These are phyloP conservation scores for Tetragonisca angustula DNA, from an alignment of 2,888 invertebrate genomes.

Conservation along the genomic window DNA sequence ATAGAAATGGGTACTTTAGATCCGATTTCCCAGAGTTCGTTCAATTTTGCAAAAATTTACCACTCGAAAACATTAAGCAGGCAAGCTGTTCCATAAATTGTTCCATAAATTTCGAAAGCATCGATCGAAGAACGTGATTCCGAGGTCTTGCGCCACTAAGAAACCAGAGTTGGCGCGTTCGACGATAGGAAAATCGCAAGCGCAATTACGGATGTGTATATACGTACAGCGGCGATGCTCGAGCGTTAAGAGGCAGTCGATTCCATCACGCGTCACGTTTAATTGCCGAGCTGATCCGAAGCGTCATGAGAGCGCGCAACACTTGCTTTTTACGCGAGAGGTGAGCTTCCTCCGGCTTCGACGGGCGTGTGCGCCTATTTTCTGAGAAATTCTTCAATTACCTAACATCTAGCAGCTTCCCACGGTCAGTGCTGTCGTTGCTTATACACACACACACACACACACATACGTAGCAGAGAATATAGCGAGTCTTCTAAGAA, in stretches of 20 bases:
- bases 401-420: slow-evolving; percentile 65
- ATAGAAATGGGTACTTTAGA: no score
- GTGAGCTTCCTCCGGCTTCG: background rate
- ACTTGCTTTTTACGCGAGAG: slow-evolving; percentile 8
- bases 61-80: no score
- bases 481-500: slow-evolving; percentile 1
- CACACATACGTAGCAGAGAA: background rate
- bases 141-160: background rate
- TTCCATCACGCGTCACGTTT: slow-evolving; percentile 60
- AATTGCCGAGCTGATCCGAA: slow-evolving; percentile 39
- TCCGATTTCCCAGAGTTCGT: no score
- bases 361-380: slow-evolving; percentile 48
- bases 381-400: slow-evolving; percentile 72
- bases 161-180: background rate
- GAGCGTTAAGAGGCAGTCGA: slow-evolving; percentile 33
- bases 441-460: background rate
- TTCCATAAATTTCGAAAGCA: background rate
- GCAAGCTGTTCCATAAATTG: background rate
- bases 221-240: background rate
- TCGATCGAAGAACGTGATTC: background rate
- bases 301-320: background rate
- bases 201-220: background rate
- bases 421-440: slow-evolving; percentile 60
- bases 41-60: no score
- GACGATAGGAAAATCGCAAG: background rate